Evolutionary conservation across 2,797 vertebrate species (phyloP).

Genomic region (Glossophaga mutica): DNA sequence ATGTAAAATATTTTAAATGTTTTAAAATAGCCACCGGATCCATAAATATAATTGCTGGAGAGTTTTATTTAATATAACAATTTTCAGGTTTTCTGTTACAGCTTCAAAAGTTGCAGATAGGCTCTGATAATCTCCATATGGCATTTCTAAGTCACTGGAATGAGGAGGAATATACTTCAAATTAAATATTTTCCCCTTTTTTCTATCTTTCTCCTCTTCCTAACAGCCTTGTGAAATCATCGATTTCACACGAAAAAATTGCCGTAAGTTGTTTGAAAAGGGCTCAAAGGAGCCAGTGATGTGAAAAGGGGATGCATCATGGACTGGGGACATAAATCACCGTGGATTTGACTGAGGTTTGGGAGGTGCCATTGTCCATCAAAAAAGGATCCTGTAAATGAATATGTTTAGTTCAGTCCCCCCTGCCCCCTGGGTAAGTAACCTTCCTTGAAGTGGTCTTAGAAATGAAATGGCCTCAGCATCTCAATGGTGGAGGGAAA

Average conservation of each 20-base stretch:
- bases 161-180: neutral
- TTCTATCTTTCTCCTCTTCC: neutral
- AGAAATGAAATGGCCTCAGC: neutral
- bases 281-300: neutral
- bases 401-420: neutral
- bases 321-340: neutral
- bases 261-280: constrained; percentile 83
- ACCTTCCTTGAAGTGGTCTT: neutral
- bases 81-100: neutral
- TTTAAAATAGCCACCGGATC: neutral
- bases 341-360: neutral
- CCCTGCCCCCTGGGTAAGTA: neutral
- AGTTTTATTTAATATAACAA: neutral
- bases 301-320: neutral
- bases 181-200: constrained; percentile 13
- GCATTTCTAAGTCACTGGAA: neutral
- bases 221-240: constrained; percentile 90
- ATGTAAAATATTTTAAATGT: neutral
- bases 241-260: constrained; percentile 86
- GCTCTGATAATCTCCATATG: neutral
- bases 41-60: neutral
- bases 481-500: neutral
- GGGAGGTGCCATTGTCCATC: neutral
- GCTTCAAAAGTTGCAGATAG: neutral
- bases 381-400: neutral